A percentile compares a stretch with the other conserved stretches of the same genome.
These are phyloP conservation scores for Laspeyria flexula DNA, from an alignment of 2,888 invertebrate species.

Conservation along the genomic window DNA sequence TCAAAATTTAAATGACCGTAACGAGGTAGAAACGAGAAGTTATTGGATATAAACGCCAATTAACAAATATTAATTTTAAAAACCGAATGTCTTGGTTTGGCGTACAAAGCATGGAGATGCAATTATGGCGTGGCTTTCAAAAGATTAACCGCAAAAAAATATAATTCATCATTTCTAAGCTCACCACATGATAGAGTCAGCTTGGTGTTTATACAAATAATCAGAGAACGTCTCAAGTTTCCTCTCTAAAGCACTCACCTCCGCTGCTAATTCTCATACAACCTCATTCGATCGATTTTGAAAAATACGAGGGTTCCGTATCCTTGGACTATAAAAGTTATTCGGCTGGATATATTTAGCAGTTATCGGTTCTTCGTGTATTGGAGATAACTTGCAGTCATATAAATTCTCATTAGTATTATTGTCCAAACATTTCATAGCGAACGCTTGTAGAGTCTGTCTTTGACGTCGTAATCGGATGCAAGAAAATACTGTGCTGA, in stretches of 20 bases:
- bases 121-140: too few relatives aligned
- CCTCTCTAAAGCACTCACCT: constrained; percentile 84
- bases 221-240: constrained; percentile 82
- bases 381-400: constrained; percentile 59
- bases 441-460: constrained; percentile 74
- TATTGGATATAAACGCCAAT: too few relatives aligned
- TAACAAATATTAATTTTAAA: too few relatives aligned
- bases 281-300: constrained; percentile 80
- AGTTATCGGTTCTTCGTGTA: constrained; percentile 73
- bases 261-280: constrained; percentile 85
- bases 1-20: too few relatives aligned
- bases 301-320: constrained; percentile 78
- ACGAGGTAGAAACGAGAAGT: too few relatives aligned
- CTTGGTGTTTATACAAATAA: constrained; percentile 82
- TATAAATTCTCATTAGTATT: constrained; percentile 76
- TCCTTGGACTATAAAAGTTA: constrained; percentile 80
- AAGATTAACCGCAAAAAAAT: not conserved
- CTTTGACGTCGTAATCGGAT: constrained; percentile 86
- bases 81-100: too few relatives aligned
- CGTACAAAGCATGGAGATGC: too few relatives aligned
- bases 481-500: constrained; percentile 90
- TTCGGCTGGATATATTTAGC: constrained; percentile 81
- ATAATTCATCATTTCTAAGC: not conserved
- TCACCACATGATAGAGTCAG: constrained; percentile 88
- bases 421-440: constrained; percentile 70